Conservation (phyloP, 2,797 vertebrate species). For the Valencia hispanica region DNA sequence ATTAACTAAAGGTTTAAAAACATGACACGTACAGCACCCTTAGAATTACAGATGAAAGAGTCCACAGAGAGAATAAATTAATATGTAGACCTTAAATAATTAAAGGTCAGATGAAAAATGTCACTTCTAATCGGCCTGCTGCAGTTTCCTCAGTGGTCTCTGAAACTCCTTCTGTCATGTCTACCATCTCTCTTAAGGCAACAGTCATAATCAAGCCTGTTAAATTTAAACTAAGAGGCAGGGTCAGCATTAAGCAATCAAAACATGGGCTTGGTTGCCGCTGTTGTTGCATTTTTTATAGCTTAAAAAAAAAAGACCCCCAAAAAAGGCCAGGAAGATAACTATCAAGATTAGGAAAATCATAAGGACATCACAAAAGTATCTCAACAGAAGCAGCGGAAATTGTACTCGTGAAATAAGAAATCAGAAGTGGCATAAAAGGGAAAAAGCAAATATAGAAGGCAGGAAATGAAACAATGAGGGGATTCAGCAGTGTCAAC, state of each 20-base stretch:
- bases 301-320: not conserved
- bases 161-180: not conserved
- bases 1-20: constrained; percentile 35
- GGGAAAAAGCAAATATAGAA: constrained; percentile 23
- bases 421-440: constrained; percentile 34
- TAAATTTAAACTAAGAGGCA: constrained; percentile 1
- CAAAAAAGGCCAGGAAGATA: constrained; percentile 28
- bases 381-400: constrained; percentile 1
- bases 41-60: constrained; percentile 20
- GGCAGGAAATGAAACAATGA: constrained; percentile 13
- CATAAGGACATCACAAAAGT: constrained; percentile 13
- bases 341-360: constrained; percentile 28
- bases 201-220: constrained; percentile 1
- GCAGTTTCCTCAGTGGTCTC: not conserved
- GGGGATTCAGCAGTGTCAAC: constrained; percentile 30
- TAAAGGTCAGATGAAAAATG: constrained; percentile 32
- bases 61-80: constrained; percentile 26
- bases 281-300: not conserved
- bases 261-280: constrained; percentile 1
- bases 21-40: constrained; percentile 14
- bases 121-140: constrained; percentile 11
- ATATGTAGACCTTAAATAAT: constrained; percentile 45
- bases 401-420: constrained; percentile 12
- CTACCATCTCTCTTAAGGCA: constrained; percentile 13
- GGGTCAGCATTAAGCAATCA: not conserved